Evolutionary conservation across 2,888 invertebrate genomes (phyloP).

Genomic region (Cistogaster globosa): DNA sequence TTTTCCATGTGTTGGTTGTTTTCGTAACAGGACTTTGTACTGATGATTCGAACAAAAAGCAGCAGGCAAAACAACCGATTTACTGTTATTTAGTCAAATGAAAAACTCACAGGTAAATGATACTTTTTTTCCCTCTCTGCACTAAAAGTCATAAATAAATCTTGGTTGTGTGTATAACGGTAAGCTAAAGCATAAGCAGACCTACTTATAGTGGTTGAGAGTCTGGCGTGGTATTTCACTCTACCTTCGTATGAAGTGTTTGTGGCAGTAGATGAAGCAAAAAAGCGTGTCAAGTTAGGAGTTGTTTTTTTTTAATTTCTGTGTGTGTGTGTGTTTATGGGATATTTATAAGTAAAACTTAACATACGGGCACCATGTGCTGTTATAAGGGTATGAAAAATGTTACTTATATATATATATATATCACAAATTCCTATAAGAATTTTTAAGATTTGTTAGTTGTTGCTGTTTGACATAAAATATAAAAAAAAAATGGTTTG

Average conservation of each 20-base stretch:
- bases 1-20: conserved; percentile 4
- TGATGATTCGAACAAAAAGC: conserved; percentile 22
- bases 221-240: conserved; percentile 1
- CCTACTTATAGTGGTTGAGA: conserved; percentile 35
- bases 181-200: conserved; percentile 24
- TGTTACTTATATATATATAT: not conserved
- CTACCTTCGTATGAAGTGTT: not conserved
- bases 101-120: conserved; percentile 60
- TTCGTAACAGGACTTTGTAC: not conserved
- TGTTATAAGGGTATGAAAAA: conserved; percentile 32
- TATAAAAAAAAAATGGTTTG: no score
- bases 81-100: conserved; percentile 24
- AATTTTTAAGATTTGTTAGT: conserved; percentile 4
- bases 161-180: conserved; percentile 20
- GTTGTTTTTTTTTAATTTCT: conserved; percentile 5
- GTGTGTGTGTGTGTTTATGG: not conserved
- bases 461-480: no score
- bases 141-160: conserved; percentile 55
- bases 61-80: conserved; percentile 29
- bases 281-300: conserved; percentile 69
- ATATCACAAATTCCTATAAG: conserved; percentile 32
- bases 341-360: conserved; percentile 34
- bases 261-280: conserved; percentile 53
- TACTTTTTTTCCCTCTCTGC: conserved; percentile 28
- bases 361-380: conserved; percentile 68